These are phyloP conservation scores for Staurois parvus DNA, from an alignment of 2,797 vertebrate genomes.

Conservation along the genomic window DNA sequence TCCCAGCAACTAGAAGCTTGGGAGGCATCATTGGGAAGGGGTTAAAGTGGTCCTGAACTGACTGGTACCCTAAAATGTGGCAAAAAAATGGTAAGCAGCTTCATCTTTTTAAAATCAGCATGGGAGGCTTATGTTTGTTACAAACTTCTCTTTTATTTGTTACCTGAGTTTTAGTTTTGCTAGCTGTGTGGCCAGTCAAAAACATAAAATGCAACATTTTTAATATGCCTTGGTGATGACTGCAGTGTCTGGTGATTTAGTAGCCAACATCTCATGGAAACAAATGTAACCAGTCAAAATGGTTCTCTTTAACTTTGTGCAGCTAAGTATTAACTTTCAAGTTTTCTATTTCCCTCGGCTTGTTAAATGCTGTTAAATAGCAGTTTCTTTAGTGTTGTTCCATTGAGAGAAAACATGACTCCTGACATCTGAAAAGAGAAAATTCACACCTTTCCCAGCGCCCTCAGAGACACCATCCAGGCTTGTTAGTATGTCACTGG, in stretches of 20 bases:
- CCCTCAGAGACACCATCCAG: slow-evolving; percentile 20
- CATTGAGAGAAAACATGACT: slow-evolving; percentile 9
- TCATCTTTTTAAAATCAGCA: too few relatives aligned
- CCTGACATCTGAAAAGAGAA: slow-evolving; percentile 30
- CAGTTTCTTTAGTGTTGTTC: slow-evolving; percentile 15
- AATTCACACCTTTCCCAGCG: slow-evolving; percentile 45
- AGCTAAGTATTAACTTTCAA: not conserved
- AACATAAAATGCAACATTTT: too few relatives aligned
- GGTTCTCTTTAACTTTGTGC: not conserved
- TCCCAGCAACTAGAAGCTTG: too few relatives aligned
- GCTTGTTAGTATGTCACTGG: slow-evolving; percentile 39
- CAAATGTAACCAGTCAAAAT: not conserved
- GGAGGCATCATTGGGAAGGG: too few relatives aligned
- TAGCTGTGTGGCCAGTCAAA: too few relatives aligned
- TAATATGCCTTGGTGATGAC: too few relatives aligned
- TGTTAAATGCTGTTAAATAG: slow-evolving; percentile 15
- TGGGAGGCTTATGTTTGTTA: too few relatives aligned
- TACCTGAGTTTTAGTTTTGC: too few relatives aligned
- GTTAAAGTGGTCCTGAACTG: too few relatives aligned
- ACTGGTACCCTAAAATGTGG: too few relatives aligned
- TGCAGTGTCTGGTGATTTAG: not conserved
- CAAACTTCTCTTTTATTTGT: too few relatives aligned
- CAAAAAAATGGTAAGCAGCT: too few relatives aligned
- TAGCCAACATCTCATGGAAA: not conserved
- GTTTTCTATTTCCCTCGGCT: not conserved